Percentiles rank a stretch among this genome's conserved stretches.
These are phyloP conservation scores for Myanophis thanlyinensis DNA, from an alignment of 2,113 vertebrate species.

Conservation along the genomic window DNA sequence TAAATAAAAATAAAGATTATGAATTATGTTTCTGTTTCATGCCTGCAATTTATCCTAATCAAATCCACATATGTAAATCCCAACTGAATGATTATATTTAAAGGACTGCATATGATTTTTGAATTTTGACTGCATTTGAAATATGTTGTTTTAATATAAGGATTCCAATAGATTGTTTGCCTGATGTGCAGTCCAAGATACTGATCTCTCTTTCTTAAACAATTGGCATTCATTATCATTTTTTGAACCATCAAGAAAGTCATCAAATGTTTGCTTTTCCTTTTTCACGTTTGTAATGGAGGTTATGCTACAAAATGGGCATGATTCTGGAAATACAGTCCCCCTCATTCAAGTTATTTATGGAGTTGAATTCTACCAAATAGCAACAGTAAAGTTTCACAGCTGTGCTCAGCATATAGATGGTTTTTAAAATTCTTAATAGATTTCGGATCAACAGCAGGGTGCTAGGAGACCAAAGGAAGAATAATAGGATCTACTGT, in stretches of 20 bases:
- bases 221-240: not conserved
- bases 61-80: not conserved
- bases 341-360: not conserved
- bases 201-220: not conserved
- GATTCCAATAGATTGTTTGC: not conserved
- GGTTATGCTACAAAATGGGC: not conserved
- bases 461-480: not conserved
- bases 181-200: not conserved
- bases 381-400: not conserved
- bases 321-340: not conserved
- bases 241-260: not conserved
- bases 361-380: not conserved
- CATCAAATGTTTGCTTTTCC: not conserved
- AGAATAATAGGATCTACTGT: not conserved
- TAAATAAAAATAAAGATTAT: not conserved
- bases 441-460: not conserved
- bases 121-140: not conserved
- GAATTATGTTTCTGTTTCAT: not conserved
- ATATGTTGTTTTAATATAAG: not conserved
- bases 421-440: constrained; percentile 8
- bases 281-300: not conserved
- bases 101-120: not conserved
- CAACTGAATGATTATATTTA: not conserved
- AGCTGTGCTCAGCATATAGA: not conserved
- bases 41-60: not conserved